Evolutionary conservation across 2,888 invertebrate genomes (phyloP).

Genomic region (Hydraecia micacea): DNA sequence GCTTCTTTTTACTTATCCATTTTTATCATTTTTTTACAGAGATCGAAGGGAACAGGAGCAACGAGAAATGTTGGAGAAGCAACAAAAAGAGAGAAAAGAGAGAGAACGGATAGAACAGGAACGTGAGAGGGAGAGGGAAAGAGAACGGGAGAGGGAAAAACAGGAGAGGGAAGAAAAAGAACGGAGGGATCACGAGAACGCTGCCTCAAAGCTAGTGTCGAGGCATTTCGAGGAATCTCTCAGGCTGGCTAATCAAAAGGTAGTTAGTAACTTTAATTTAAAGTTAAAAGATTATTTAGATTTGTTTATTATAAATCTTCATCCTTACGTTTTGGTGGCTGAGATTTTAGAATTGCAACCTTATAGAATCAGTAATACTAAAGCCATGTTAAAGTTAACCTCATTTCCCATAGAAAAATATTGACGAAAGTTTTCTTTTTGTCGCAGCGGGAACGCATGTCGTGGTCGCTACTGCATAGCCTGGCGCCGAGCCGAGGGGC

Average conservation of each 20-base stretch:
- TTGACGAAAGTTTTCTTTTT: conserved; percentile 64
- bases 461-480: conserved; percentile 90
- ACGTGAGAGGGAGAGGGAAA: conserved; percentile 89
- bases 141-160: conserved; percentile 88
- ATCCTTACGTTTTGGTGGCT: background rate
- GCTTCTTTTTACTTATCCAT: conserved; percentile 38
- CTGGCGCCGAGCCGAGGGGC: conserved; percentile 85
- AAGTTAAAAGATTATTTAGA: background rate
- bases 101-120: conserved; percentile 92
- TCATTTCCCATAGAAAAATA: background rate
- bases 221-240: conserved; percentile 97
- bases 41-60: conserved; percentile 88
- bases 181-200: conserved; percentile 92
- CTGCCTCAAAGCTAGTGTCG: conserved; percentile 95
- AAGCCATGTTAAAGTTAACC: background rate
- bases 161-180: conserved; percentile 89
- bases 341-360: background rate
- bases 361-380: background rate
- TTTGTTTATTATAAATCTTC: too few relatives aligned
- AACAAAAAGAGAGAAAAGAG: conserved; percentile 92
- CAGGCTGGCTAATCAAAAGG: conserved; percentile 94
- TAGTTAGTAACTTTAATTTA: conserved; percentile 77
- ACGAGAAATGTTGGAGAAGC: conserved; percentile 92
- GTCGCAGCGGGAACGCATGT: conserved; percentile 88
- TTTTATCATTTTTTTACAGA: conserved; percentile 77